phyloP scores from a whole-genome alignment of 1,140 invertebrate species.

The Ooceraea biroi region DNA sequence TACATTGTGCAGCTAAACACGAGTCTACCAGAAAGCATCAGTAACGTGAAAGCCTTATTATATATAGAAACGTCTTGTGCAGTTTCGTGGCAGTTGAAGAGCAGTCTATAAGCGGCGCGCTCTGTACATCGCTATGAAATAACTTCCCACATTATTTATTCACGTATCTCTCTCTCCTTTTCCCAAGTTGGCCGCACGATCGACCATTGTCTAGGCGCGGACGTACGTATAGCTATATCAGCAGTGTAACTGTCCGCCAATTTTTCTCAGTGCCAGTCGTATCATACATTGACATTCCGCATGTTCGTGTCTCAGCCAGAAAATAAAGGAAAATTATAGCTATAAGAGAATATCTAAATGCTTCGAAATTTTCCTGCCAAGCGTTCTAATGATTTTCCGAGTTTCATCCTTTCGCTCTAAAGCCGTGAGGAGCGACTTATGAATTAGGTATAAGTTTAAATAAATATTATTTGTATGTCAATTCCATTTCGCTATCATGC shows the following conservation, averaged over 20 bases:
- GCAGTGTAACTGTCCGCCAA: slow-evolving; percentile 14
- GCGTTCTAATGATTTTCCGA: slow-evolving; percentile 6
- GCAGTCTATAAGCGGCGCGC: slow-evolving; percentile 33
- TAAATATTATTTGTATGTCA: no score
- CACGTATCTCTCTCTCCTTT: slow-evolving; percentile 51
- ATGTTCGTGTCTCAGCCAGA: background rate
- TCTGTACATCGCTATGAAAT: slow-evolving; percentile 38
- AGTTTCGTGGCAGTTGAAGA: slow-evolving; percentile 18
- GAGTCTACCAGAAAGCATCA: slow-evolving; percentile 46
- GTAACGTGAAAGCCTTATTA: slow-evolving; percentile 39
- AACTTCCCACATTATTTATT: slow-evolving; percentile 64
- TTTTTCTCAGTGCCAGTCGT: slow-evolving; percentile 31
- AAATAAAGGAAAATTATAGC: background rate
- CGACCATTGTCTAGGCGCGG: slow-evolving; percentile 46
- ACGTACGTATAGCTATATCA: slow-evolving; percentile 21
- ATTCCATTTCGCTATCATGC: no score
- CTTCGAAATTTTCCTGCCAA: background rate
- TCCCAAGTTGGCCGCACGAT: slow-evolving; percentile 32
- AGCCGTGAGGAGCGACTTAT: no score
- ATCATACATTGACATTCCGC: slow-evolving; percentile 20
- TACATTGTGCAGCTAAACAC: slow-evolving; percentile 37
- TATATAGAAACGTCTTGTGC: slow-evolving; percentile 63
- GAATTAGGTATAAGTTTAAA: no score
- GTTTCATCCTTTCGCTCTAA: no score
- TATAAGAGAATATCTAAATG: background rate